phyloP scores from a whole-genome alignment of 2,888 invertebrate species.

The Athalia rosae region DNA sequence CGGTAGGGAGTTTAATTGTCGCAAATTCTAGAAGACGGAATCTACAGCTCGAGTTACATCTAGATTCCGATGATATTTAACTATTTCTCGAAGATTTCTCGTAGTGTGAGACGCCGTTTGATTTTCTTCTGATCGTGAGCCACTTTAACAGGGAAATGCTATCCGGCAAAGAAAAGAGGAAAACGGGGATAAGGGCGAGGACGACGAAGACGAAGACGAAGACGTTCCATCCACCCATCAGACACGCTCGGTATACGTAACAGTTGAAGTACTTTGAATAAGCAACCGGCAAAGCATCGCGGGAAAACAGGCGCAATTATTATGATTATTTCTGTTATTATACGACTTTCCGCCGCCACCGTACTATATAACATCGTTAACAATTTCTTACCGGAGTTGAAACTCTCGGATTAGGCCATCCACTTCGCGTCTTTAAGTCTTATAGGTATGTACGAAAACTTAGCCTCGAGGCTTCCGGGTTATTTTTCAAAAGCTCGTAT shows the following conservation, averaged over 20 bases:
- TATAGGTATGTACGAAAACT: neutral
- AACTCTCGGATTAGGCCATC: constrained; percentile 12
- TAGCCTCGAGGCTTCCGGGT: too few species aligned
- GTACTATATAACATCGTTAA: constrained; percentile 10
- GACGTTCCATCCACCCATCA: neutral
- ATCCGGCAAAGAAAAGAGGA: neutral
- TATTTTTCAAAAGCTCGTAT: too few species aligned
- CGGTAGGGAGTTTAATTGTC: too few species aligned
- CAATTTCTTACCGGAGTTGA: constrained; percentile 20
- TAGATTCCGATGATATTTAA: too few species aligned
- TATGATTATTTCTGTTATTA: constrained; percentile 20
- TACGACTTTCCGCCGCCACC: constrained; percentile 21
- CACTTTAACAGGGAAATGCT: neutral
- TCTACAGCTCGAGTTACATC: too few species aligned
- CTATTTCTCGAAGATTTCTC: too few species aligned
- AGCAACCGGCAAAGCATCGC: constrained; percentile 24
- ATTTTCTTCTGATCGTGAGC: too few species aligned
- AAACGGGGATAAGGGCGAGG: too few species aligned
- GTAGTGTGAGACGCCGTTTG: too few species aligned
- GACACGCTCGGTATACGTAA: constrained; percentile 1
- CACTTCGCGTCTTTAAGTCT: neutral
- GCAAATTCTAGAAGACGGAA: too few species aligned
- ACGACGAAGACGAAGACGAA: neutral
- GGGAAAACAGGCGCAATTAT: constrained; percentile 32
- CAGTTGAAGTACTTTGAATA: constrained; percentile 26